These are phyloP conservation scores for Etia nguti DNA, from an alignment of 2,113 vertebrate genomes.

Conservation along the genomic window DNA sequence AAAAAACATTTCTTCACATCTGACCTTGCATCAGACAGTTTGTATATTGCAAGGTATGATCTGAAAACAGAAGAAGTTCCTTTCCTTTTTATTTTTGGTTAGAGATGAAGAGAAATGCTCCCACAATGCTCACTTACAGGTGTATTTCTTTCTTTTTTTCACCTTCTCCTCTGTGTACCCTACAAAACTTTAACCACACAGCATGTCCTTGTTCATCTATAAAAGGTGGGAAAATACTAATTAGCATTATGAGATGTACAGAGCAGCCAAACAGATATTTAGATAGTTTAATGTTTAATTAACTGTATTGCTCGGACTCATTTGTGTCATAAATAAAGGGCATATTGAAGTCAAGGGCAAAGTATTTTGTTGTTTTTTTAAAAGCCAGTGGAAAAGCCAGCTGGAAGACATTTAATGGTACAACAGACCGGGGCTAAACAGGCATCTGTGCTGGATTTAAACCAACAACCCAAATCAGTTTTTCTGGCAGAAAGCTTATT, in stretches of 20 bases:
- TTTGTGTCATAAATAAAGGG: background rate
- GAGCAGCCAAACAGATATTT: background rate
- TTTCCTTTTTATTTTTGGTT: background rate
- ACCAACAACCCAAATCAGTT: slow-evolving; percentile 26
- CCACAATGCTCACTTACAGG: background rate
- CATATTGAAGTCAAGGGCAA: background rate
- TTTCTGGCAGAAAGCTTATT: background rate
- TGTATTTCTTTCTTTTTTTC: background rate
- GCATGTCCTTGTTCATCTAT: background rate
- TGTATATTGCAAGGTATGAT: background rate
- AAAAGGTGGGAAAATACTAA: background rate
- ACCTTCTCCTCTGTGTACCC: background rate
- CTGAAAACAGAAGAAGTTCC: background rate
- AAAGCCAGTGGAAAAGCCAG: background rate
- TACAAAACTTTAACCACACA: background rate
- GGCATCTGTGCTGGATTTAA: slow-evolving; percentile 33
- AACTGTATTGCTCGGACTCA: background rate
- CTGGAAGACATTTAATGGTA: background rate
- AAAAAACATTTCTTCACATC: background rate
- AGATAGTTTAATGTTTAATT: background rate
- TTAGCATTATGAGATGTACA: background rate
- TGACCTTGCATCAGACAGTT: background rate
- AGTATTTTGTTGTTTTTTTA: background rate
- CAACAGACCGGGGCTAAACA: background rate
- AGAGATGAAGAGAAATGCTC: background rate